Evolutionary conservation across 2,888 invertebrate genomes (phyloP).

Genomic region (Heliconius erato): DNA sequence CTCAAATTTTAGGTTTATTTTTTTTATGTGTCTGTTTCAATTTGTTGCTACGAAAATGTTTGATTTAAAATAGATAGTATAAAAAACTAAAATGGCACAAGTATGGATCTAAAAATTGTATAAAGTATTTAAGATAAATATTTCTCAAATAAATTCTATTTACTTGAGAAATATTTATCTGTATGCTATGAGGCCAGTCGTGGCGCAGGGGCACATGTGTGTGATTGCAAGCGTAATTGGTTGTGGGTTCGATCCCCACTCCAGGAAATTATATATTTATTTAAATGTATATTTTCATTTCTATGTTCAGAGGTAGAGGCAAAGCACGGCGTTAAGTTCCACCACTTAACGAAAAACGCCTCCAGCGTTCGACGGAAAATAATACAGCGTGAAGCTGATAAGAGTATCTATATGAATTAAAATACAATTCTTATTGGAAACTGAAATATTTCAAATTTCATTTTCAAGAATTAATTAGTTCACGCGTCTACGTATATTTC

Average conservation of each 20-base stretch:
- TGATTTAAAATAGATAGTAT: not conserved
- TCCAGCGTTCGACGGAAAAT: no score
- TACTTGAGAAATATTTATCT: no score
- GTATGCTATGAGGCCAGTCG: no score
- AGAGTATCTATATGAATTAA: not conserved
- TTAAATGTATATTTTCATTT: no score
- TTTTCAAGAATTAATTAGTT: constrained; percentile 25
- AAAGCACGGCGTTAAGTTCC: no score
- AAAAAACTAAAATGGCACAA: not conserved
- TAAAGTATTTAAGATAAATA: not conserved
- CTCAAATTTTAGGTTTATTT: constrained; percentile 7
- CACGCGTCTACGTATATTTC: constrained; percentile 35
- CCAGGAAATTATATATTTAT: no score
- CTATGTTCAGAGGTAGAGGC: no score
- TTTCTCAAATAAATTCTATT: not conserved
- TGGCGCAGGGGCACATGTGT: no score
- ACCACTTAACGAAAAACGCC: no score
- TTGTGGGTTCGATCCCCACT: no score
- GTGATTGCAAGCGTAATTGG: no score
- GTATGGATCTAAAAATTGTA: not conserved
- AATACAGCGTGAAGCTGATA: no score
- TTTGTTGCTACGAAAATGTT: constrained; percentile 4
- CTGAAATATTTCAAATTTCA: not conserved
- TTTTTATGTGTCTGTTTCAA: constrained; percentile 4
- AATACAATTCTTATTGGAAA: constrained; percentile 2